Conservation (phyloP, 2,888 invertebrate species). For the Hypolimnas misippus region DNA sequence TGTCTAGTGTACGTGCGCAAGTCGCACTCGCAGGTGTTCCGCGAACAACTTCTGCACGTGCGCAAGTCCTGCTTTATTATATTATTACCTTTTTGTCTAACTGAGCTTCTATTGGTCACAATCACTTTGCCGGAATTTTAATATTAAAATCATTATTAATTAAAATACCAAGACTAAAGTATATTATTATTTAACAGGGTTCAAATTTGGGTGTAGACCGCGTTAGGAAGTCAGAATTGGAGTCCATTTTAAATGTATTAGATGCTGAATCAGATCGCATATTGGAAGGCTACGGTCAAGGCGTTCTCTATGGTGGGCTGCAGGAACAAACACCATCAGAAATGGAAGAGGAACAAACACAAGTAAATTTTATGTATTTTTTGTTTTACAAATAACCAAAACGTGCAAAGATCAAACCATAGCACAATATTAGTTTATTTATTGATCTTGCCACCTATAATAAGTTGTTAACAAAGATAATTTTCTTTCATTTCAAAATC, state of each 20-base stretch:
- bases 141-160: too few relatives aligned
- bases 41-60: slow-evolving; percentile 67
- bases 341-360: slow-evolving; percentile 16
- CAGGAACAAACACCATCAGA: slow-evolving; percentile 49
- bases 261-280: slow-evolving; percentile 77
- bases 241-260: slow-evolving; percentile 67
- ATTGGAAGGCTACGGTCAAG: slow-evolving; percentile 65
- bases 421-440: too few relatives aligned
- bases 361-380: slow-evolving; percentile 9
- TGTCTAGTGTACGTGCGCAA: slow-evolving; percentile 90
- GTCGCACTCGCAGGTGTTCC: slow-evolving; percentile 87
- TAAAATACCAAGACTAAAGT: too few relatives aligned
- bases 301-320: slow-evolving; percentile 73
- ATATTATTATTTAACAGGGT: slow-evolving; percentile 52
- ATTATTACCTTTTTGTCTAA: too few relatives aligned
- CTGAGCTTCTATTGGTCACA: too few relatives aligned
- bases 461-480: too few relatives aligned
- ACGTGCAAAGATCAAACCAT: too few relatives aligned
- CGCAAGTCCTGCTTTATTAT: too few relatives aligned
- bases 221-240: slow-evolving; percentile 70
- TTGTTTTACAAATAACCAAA: too few relatives aligned
- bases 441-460: too few relatives aligned
- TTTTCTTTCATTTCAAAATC: too few relatives aligned
- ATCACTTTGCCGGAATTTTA: too few relatives aligned
- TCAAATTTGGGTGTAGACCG: slow-evolving; percentile 53